Conservation (phyloP, 2,888 invertebrate genomes). For the Gisinianus flammeolus region DNA sequence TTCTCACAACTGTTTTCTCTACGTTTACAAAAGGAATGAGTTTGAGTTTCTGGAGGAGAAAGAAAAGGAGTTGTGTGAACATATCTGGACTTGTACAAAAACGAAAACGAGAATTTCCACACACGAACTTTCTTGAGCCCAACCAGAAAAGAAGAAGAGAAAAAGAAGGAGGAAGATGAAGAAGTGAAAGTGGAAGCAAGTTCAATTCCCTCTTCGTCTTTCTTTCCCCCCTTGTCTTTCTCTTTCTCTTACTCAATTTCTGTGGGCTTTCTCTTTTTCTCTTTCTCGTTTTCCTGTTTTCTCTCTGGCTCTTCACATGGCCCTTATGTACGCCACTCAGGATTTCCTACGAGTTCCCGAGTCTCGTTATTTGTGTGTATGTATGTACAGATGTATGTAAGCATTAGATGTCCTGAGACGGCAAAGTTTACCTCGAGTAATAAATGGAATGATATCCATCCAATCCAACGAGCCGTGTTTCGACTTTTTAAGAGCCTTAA, state of each 20-base stretch:
- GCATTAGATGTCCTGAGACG: not conserved
- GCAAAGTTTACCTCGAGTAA: not conserved
- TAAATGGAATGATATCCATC: not conserved
- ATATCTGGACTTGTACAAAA: not conserved
- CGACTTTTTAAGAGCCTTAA: not conserved
- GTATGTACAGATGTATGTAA: not conserved
- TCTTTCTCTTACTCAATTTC: not conserved
- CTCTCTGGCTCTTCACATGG: not conserved
- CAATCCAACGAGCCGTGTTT: not conserved
- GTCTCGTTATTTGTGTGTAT: not conserved
- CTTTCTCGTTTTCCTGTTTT: not conserved
- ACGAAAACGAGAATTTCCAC: not conserved
- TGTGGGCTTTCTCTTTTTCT: slow-evolving; percentile 2
- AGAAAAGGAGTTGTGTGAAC: not conserved
- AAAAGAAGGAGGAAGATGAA: too few relatives aligned
- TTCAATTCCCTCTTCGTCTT: not conserved
- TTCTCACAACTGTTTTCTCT: too few relatives aligned
- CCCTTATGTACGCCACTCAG: not conserved
- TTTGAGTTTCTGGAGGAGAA: not conserved
- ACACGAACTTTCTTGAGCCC: not conserved
- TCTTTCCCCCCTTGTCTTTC: not conserved
- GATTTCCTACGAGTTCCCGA: not conserved
- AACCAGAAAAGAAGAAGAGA: not conserved
- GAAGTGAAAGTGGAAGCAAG: not conserved
- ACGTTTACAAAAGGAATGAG: too few relatives aligned